Conservation (phyloP, 2,888 invertebrate species). For the Hydriomena furcata region DNA sequence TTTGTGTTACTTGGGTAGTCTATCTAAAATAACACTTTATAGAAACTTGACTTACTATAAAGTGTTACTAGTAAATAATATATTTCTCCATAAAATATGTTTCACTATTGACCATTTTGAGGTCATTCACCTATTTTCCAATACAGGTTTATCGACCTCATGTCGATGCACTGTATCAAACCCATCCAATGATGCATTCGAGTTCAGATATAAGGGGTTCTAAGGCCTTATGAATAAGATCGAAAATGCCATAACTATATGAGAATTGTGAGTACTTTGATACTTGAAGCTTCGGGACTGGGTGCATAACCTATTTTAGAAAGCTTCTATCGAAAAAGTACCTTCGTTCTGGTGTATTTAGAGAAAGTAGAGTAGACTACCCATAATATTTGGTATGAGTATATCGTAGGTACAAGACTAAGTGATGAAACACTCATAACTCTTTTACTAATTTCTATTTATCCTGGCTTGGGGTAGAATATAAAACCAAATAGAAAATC, state of each 20-base stretch:
- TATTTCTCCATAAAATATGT: not conserved
- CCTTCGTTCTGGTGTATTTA: not conserved
- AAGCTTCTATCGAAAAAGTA: conserved; percentile 22
- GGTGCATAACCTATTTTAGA: conserved; percentile 26
- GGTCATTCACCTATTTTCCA: conserved; percentile 22
- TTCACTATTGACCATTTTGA: not conserved
- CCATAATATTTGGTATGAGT: too few relatives aligned
- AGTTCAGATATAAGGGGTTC: conserved; percentile 46
- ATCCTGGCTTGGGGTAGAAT: too few relatives aligned
- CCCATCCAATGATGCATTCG: conserved; percentile 49
- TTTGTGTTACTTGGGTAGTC: too few relatives aligned
- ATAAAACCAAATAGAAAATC: too few relatives aligned
- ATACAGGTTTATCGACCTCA: conserved; percentile 58
- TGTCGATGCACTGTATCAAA: conserved; percentile 62
- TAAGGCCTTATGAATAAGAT: conserved; percentile 32
- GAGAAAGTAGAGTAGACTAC: conserved; percentile 12
- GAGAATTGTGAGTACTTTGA: conserved; percentile 43
- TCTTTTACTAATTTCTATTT: too few relatives aligned
- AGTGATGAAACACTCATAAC: too few relatives aligned
- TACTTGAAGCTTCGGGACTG: conserved; percentile 17
- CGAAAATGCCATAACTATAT: conserved; percentile 36
- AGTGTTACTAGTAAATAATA: too few relatives aligned
- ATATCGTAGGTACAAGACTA: too few relatives aligned
- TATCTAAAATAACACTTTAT: too few relatives aligned
- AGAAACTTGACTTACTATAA: not conserved